Evolutionary conservation across 2,113 vertebrate species (phyloP).

Genomic region (Hemichromis elongatus): DNA sequence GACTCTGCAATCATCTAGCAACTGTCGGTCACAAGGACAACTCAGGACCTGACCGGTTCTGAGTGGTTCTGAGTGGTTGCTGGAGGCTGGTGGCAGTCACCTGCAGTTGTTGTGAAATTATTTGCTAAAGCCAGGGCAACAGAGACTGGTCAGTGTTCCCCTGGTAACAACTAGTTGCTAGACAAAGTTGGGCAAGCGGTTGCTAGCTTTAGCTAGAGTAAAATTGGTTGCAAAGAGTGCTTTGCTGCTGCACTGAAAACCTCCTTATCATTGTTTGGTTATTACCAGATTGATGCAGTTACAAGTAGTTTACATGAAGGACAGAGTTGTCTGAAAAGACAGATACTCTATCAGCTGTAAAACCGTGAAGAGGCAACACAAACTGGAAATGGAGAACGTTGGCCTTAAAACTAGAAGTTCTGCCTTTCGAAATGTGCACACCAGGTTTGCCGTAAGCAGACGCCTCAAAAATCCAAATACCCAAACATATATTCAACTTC

Average conservation of each 20-base stretch:
- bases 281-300: background rate
- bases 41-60: background rate
- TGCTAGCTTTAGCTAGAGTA: background rate
- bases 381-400: background rate
- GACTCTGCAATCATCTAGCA: background rate
- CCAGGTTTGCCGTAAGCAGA: background rate
- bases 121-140: background rate
- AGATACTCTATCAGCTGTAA: background rate
- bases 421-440: background rate
- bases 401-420: background rate
- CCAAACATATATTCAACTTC: background rate
- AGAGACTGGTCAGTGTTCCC: background rate
- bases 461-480: background rate
- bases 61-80: no score
- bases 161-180: background rate
- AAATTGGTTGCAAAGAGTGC: background rate
- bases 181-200: background rate
- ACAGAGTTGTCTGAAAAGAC: background rate
- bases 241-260: background rate
- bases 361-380: background rate
- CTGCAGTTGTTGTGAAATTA: background rate
- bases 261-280: background rate
- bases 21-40: background rate
- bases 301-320: background rate
- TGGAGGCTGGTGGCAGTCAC: background rate